Percentiles rank a stretch among this genome's conserved stretches.
Conservation (phyloP, 2,888 invertebrate genomes). For the Microctonus aethiopoides region DNA sequence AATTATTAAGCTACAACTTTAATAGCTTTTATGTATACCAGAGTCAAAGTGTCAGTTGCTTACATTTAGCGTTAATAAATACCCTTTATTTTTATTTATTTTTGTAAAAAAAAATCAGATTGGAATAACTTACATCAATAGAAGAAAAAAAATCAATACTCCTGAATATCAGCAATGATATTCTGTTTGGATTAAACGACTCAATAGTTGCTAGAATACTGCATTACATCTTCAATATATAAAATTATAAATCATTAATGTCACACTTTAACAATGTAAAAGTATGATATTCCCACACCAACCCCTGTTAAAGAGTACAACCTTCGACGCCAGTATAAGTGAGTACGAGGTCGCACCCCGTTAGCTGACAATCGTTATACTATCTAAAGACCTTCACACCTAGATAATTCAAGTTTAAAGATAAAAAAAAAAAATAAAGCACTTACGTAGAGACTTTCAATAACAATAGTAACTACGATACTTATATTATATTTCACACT, state of each 20-base stretch:
- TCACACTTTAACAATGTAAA: conserved; percentile 7
- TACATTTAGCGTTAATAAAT: no score
- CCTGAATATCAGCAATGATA: no score
- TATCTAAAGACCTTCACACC: conserved; percentile 17
- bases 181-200: not conserved
- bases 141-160: no score
- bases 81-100: no score
- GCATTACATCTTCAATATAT: not conserved
- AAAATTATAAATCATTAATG: not conserved
- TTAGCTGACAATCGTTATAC: conserved; percentile 34
- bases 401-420: conserved; percentile 17
- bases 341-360: conserved; percentile 38
- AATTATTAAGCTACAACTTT: not conserved
- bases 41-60: no score
- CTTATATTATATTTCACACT: not conserved
- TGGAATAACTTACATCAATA: no score
- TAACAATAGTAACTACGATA: not conserved
- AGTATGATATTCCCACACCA: conserved; percentile 38
- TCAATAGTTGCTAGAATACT: not conserved
- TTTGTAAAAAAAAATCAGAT: no score
- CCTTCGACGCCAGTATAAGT: conserved; percentile 1
- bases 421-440: not conserved
- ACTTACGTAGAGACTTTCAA: not conserved
- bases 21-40: not conserved
- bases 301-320: not conserved